A percentile compares a stretch with the other conserved stretches of the same genome.
phyloP scores from a whole-genome alignment of 1,140 invertebrate genomes.

The Drosophila santomea region DNA sequence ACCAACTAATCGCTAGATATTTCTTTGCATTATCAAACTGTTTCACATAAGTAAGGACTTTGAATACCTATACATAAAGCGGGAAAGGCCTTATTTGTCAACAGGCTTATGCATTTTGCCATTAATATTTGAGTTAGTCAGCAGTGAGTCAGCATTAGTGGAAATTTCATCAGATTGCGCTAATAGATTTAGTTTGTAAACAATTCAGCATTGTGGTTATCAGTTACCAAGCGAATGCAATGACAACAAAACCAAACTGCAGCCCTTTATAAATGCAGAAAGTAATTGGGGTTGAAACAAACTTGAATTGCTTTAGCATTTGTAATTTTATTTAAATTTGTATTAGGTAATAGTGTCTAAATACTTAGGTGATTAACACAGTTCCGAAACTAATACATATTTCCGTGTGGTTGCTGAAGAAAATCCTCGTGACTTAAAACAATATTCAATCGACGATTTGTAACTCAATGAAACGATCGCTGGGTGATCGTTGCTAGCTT shows the following conservation, averaged over 20 bases:
- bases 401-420: constrained; percentile 38
- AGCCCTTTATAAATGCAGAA: too few relatives aligned
- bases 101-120: constrained; percentile 4
- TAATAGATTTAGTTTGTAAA: constrained; percentile 4
- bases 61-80: background rate
- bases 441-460: constrained; percentile 68
- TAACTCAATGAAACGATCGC: constrained; percentile 58
- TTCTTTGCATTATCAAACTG: background rate
- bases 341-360: constrained; percentile 82
- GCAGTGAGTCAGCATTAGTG: background rate
- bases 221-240: background rate
- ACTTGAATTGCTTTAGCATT: constrained; percentile 44
- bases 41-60: background rate
- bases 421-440: constrained; percentile 38
- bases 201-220: background rate
- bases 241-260: too few relatives aligned
- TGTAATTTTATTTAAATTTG: constrained; percentile 58
- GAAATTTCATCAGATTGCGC: constrained; percentile 6
- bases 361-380: constrained; percentile 83
- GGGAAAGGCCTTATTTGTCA: constrained; percentile 18
- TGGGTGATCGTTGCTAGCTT: constrained; percentile 60
- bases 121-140: constrained; percentile 2
- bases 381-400: constrained; percentile 81
- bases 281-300: too few relatives aligned
- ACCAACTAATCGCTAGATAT: background rate